Percentiles rank a stretch among this genome's conserved stretches.
phyloP scores from a whole-genome alignment of 2,888 invertebrate genomes.

The Zaprionus bogoriensis region DNA sequence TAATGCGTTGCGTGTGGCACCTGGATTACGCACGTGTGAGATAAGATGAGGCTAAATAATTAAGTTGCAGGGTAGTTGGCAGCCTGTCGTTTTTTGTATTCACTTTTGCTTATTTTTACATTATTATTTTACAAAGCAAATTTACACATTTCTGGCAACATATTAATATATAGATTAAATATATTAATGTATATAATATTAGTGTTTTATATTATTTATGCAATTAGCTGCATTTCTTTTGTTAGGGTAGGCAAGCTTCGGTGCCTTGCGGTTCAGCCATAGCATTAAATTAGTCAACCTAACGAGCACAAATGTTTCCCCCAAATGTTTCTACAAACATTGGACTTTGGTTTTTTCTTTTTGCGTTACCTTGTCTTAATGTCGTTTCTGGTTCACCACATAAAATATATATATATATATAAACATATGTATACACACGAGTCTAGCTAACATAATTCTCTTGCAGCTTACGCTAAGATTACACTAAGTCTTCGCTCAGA shows the following conservation, averaged over 20 bases:
- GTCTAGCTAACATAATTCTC: constrained; percentile 48
- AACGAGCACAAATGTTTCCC: neutral
- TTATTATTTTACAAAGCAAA: neutral
- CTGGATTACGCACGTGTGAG: neutral
- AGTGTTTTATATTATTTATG: neutral
- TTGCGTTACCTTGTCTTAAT: neutral
- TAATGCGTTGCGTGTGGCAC: neutral
- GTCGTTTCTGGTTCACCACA: neutral
- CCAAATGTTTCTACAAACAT: neutral
- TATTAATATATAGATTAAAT: neutral
- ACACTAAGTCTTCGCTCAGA: constrained; percentile 22
- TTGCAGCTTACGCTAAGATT: constrained; percentile 51
- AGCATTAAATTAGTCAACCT: neutral
- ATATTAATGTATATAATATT: neutral
- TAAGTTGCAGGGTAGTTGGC: neutral
- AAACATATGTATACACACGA: neutral
- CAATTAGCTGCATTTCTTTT: too few relatives aligned
- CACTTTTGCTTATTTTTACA: neutral
- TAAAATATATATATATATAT: neutral
- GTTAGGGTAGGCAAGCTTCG: constrained; percentile 3
- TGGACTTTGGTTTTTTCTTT: neutral
- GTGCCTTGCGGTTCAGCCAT: too few relatives aligned
- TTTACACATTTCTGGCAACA: neutral
- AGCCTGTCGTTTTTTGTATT: neutral
- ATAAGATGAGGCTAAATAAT: neutral